Conservation (phyloP, 1,140 invertebrate genomes). For the Cotesia vestalis region DNA sequence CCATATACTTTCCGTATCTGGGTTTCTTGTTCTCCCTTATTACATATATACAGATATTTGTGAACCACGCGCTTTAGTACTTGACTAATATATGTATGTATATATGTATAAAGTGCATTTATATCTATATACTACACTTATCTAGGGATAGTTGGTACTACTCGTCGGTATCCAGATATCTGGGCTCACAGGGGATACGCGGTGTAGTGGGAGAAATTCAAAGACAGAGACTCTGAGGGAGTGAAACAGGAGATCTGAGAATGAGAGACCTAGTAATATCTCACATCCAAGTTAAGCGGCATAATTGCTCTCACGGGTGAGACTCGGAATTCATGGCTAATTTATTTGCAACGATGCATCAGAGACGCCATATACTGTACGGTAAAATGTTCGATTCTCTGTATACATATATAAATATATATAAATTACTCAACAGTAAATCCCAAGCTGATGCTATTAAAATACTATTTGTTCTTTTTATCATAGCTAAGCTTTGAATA, state of each 20-base stretch:
- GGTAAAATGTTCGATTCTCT: constrained; percentile 2
- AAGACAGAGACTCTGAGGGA: constrained; percentile 15
- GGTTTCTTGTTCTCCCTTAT: constrained; percentile 18
- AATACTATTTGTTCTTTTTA: neutral
- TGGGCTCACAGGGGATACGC: constrained; percentile 11
- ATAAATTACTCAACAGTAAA: neutral
- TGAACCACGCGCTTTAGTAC: too few relatives aligned
- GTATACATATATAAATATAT: constrained; percentile 15
- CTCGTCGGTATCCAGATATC: constrained; percentile 1
- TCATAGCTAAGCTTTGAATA: too few relatives aligned
- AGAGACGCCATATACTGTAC: constrained; percentile 16
- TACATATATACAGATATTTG: too few relatives aligned
- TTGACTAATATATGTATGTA: neutral
- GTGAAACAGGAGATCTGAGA: constrained; percentile 2
- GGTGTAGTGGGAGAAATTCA: constrained; percentile 25
- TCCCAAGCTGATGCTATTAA: neutral
- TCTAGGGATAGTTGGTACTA: neutral
- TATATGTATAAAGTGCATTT: neutral
- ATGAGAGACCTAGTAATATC: constrained; percentile 29
- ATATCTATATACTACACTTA: neutral
- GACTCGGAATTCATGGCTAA: constrained; percentile 22
- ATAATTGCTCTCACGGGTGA: constrained; percentile 44
- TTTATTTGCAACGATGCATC: constrained; percentile 38
- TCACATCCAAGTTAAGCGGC: constrained; percentile 50
- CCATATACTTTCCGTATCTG: too few relatives aligned